Evolutionary conservation across 2,888 invertebrate species (phyloP), one percentile per base, ranked within the genome.

Genomic region (Calliopum simillimum): DNA sequence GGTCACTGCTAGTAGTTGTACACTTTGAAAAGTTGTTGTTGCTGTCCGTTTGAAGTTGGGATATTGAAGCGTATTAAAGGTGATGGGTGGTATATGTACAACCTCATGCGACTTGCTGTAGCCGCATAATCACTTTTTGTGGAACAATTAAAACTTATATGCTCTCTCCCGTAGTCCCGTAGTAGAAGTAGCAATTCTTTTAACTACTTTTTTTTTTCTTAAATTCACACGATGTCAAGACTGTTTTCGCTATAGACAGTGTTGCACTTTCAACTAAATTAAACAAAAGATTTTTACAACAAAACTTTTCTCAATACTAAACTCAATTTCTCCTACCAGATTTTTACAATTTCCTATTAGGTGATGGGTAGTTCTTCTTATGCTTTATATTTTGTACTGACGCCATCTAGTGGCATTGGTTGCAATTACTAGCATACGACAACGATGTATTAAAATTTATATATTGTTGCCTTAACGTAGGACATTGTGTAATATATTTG

Each of bases 41-140:
- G 19, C 21, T n/a, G n/a, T n/a, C 11, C 51, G 16, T n/a, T 51
- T 21, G 8, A 33, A 33, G 33, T 33, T 33, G 33, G 33, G 33
- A 8, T 33, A 33, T 33, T 33, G 33, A 33, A 33, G 33, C n/a
- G n/a, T 33, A 33, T 33, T 33, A 8, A 33, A 33, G 33, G 33
- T 3, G 8, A 33, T 6, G 33, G 25, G 33, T 33, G 8, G 33
- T 33, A 33, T 5, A 33, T 8, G 5, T 1, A 2, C 5, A 33
- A 33, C 33, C 33, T 33, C 47, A 25, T 25, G 16, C 46, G 62
- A 33, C 33, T 61, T 62, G 55, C 44, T 55, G 55, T 62, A 19
- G 53, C 61, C 67, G 49, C 67, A 49, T 67, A 67, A 67, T 67
- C 67, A 67, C 59, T 59, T 67, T 51, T 49, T 59, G 59, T 49